Conservation (phyloP, 2,888 invertebrate species). For the Unio delphinus region DNA sequence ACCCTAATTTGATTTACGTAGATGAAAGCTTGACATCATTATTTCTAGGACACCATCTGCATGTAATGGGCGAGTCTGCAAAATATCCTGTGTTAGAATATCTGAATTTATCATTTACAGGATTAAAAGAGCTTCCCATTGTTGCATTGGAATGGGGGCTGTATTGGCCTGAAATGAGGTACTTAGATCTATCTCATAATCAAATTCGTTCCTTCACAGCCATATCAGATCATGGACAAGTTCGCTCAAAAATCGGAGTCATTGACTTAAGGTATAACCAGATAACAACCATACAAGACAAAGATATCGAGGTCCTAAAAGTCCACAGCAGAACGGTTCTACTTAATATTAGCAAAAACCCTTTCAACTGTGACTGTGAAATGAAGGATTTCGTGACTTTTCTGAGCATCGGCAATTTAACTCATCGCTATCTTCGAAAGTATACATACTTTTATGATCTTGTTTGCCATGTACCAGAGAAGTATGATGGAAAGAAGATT, state of each 20-base stretch:
- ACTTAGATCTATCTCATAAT: conserved; percentile 37
- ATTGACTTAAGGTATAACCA: conserved; percentile 46
- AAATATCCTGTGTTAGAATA: conserved; percentile 23
- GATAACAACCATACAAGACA: conserved; percentile 32
- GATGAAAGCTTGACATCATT: conserved; percentile 24
- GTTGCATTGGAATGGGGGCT: conserved; percentile 30
- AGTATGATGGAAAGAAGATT: conserved; percentile 25
- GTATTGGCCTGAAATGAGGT: conserved; percentile 34
- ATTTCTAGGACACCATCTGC: conserved; percentile 13
- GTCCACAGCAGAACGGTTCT: conserved; percentile 23
- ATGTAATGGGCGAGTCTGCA: conserved; percentile 20
- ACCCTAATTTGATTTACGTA: conserved; percentile 13
- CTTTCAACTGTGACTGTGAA: conserved; percentile 42
- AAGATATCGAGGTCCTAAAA: conserved; percentile 25
- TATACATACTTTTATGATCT: conserved; percentile 38
- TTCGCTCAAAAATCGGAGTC: conserved; percentile 16
- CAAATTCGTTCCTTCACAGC: conserved; percentile 24
- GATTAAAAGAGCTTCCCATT: conserved; percentile 12
- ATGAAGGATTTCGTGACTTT: conserved; percentile 27
- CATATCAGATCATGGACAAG: conserved; percentile 22
- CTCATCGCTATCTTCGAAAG: conserved; percentile 5
- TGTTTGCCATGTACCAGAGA: conserved; percentile 31
- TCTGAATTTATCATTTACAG: conserved; percentile 30
- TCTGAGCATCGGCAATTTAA: conserved; percentile 13
- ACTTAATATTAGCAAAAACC: conserved; percentile 44